A percentile compares a stretch with the other conserved stretches of the same genome.
phyloP scores from a whole-genome alignment of 2,113 vertebrate species.

The Forbesichthys papilliferus region DNA sequence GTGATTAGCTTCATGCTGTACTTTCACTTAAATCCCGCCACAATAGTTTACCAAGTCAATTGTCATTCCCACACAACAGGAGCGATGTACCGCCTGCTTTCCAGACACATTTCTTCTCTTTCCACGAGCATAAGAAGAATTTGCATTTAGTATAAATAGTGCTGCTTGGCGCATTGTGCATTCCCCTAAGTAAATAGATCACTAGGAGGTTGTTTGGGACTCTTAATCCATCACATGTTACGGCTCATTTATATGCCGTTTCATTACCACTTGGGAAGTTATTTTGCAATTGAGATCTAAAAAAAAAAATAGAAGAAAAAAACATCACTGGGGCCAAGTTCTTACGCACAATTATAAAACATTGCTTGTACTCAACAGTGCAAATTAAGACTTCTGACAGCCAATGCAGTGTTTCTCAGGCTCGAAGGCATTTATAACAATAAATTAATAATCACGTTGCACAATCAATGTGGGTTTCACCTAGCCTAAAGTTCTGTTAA shows the following conservation, averaged over 20 bases:
- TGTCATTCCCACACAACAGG: slow-evolving; percentile 33
- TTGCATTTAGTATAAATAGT: neutral
- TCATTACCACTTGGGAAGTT: neutral
- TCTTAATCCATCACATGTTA: neutral
- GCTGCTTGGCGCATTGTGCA: no score
- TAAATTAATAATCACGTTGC: neutral
- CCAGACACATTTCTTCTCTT: slow-evolving; percentile 5
- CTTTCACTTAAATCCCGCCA: slow-evolving; percentile 10
- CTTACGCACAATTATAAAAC: slow-evolving; percentile 2
- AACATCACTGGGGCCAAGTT: slow-evolving; percentile 4
- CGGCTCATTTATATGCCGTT: neutral
- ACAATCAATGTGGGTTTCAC: no score
- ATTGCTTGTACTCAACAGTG: neutral
- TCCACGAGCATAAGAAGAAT: neutral
- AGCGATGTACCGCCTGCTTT: slow-evolving; percentile 8
- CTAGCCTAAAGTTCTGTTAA: no score
- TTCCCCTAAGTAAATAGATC: neutral
- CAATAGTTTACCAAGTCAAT: slow-evolving; percentile 30
- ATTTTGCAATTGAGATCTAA: neutral
- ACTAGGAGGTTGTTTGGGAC: slow-evolving; percentile 15
- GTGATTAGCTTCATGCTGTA: slow-evolving; percentile 11
- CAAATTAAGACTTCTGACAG: neutral
- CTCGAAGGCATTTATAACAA: neutral
- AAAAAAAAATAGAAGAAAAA: slow-evolving; percentile 1
- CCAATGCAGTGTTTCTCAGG: no score